These are phyloP conservation scores for Megalonaias nervosa DNA, from an alignment of 1,140 invertebrate species.

Conservation along the genomic window DNA sequence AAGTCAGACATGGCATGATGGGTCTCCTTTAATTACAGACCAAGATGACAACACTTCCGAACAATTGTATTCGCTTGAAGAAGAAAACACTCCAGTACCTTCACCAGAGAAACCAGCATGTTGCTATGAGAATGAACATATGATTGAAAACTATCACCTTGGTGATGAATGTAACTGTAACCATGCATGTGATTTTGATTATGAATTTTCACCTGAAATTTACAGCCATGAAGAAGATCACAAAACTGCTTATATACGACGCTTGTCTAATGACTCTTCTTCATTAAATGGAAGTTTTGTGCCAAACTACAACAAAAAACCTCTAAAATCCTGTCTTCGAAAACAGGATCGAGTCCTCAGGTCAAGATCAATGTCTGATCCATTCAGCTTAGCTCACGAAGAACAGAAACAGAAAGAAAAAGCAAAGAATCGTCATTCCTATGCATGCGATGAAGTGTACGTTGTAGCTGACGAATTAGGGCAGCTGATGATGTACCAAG, in stretches of 20 bases:
- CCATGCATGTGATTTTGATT: too few species aligned
- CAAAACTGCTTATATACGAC: too few species aligned
- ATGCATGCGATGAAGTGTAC: conserved; percentile 63
- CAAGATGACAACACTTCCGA: conserved; percentile 13
- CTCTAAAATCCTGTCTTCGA: conserved; percentile 63
- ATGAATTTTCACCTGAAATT: too few species aligned
- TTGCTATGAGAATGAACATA: conserved; percentile 20
- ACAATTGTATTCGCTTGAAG: conserved; percentile 53
- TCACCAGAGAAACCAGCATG: conserved; percentile 38
- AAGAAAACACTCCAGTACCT: conserved; percentile 54
- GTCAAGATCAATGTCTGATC: conserved; percentile 54
- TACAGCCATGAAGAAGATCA: too few species aligned
- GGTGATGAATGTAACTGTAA: conserved; percentile 5
- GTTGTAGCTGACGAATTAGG: conserved; percentile 50
- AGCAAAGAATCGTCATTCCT: conserved; percentile 58
- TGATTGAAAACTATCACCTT: conserved; percentile 6
- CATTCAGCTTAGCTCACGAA: conserved; percentile 38
- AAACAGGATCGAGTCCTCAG: conserved; percentile 48
- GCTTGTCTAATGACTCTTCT: too few species aligned
- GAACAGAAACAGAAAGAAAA: conserved; percentile 41
- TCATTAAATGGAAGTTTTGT: conserved; percentile 43
- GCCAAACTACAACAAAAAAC: conserved; percentile 51
- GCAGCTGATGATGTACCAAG: conserved; percentile 42
- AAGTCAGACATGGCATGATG: too few species aligned
- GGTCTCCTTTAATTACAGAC: too few species aligned